Evolutionary conservation across 2,797 vertebrate species (phyloP).

Genomic region (Kryptopterus vitreolus): DNA sequence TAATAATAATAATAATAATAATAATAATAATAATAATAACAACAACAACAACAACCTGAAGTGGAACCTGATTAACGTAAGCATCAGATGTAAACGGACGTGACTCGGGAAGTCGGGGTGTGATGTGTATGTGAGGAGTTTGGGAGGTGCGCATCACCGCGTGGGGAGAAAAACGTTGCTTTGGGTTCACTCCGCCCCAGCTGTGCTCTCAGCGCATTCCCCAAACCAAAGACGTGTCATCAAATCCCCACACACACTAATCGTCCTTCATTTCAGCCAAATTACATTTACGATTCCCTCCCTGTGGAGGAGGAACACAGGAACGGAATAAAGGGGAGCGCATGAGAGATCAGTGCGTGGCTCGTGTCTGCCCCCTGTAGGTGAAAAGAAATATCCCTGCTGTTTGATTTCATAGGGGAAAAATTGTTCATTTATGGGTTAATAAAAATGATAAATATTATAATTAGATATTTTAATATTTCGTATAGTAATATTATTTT

Average conservation of each 20-base stretch:
- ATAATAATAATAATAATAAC: no score
- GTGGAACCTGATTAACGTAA: no score
- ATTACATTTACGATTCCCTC: slow-evolving; percentile 58
- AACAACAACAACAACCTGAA: no score
- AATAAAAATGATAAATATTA: no score
- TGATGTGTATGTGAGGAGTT: background rate
- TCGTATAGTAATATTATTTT: no score
- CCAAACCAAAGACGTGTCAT: slow-evolving; percentile 64
- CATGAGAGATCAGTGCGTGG: slow-evolving; percentile 25
- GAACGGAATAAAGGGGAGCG: background rate
- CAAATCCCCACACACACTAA: slow-evolving; percentile 68
- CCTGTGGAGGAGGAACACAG: background rate
- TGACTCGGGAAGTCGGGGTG: no score
- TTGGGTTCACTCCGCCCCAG: slow-evolving; percentile 4
- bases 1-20: no score
- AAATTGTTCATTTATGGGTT: background rate
- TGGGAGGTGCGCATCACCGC: no score
- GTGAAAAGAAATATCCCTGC: slow-evolving; percentile 41
- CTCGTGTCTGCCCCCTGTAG: slow-evolving; percentile 70
- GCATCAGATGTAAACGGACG: no score
- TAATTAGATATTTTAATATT: background rate
- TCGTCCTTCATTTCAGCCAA: slow-evolving; percentile 69
- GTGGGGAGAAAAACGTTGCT: slow-evolving; percentile 37
- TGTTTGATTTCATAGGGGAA: slow-evolving; percentile 38
- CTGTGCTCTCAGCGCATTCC: slow-evolving; percentile 22